Conservation (phyloP, 2,113 vertebrate species). For the Trochalopteron elliotii region DNA sequence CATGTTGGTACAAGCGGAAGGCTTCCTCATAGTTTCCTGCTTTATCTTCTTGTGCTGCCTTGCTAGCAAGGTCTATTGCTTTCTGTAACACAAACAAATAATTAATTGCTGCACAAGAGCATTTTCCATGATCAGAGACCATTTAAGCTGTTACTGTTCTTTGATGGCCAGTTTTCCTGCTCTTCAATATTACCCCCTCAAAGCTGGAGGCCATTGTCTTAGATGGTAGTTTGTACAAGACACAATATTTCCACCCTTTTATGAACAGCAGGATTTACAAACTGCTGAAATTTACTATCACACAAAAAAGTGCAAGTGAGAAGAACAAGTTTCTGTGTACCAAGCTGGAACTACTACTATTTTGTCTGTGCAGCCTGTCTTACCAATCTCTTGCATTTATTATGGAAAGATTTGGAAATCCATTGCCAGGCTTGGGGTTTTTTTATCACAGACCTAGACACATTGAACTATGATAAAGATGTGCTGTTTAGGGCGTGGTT, state of each 20-base stretch:
- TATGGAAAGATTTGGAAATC: background rate
- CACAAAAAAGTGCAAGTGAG: background rate
- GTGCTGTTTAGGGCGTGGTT: background rate
- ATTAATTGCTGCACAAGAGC: background rate
- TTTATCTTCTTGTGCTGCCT: constrained; percentile 91
- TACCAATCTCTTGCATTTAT: background rate
- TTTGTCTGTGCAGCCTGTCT: background rate
- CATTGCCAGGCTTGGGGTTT: background rate
- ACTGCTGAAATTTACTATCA: background rate
- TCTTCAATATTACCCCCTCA: background rate
- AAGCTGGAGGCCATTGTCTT: background rate
- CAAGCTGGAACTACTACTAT: background rate
- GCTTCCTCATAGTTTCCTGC: constrained; percentile 92
- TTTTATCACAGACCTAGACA: background rate
- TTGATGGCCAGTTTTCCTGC: background rate
- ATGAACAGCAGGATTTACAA: background rate
- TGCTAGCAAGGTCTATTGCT: constrained; percentile 90
- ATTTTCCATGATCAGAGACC: background rate
- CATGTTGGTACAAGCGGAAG: constrained; percentile 88
- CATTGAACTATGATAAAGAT: background rate
- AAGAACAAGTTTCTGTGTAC: background rate
- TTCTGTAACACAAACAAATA: constrained; percentile 79
- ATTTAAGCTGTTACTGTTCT: background rate
- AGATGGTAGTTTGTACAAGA: background rate
- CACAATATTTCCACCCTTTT: background rate